Conservation (phyloP, 2,888 invertebrate genomes). For the Crepidodera aurea region DNA sequence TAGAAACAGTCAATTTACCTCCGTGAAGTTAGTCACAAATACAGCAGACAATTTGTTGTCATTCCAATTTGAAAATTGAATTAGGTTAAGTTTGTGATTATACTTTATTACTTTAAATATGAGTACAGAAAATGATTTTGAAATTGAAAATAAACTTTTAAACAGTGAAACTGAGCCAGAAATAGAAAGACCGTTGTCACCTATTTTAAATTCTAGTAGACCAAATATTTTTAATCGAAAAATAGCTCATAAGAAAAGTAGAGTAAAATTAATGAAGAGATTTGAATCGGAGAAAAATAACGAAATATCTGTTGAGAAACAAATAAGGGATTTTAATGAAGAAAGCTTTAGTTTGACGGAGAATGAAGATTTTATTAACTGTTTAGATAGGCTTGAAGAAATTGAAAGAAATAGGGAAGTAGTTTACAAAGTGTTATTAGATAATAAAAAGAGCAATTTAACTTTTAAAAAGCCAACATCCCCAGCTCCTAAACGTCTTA, state of each 20-base stretch:
- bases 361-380: slow-evolving; percentile 34
- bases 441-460: slow-evolving; percentile 29
- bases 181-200: slow-evolving; percentile 47
- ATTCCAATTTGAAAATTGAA: too few species aligned
- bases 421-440: slow-evolving; percentile 27
- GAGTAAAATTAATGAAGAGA: slow-evolving; percentile 31
- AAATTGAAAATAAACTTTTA: slow-evolving; percentile 25
- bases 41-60: too few species aligned
- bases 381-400: slow-evolving; percentile 43
- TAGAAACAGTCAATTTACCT: too few species aligned
- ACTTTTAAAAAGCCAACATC: slow-evolving; percentile 46
- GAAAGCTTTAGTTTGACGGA: slow-evolving; percentile 28
- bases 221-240: slow-evolving; percentile 31
- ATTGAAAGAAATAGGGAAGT: slow-evolving; percentile 38
- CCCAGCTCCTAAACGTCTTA: slow-evolving; percentile 29
- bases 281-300: slow-evolving; percentile 18
- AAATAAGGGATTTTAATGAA: slow-evolving; percentile 22
- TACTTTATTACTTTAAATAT: too few species aligned
- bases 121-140: slow-evolving; percentile 21
- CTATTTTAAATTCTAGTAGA: slow-evolving; percentile 46
- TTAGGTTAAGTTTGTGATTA: too few species aligned
- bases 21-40: too few species aligned
- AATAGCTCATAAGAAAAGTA: slow-evolving; percentile 24
- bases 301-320: slow-evolving; percentile 2
- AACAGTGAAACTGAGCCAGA: slow-evolving; percentile 5